phyloP scores from a whole-genome alignment of 92 coral and sea anemone genomes.

The Paragorgia papillata region DNA sequence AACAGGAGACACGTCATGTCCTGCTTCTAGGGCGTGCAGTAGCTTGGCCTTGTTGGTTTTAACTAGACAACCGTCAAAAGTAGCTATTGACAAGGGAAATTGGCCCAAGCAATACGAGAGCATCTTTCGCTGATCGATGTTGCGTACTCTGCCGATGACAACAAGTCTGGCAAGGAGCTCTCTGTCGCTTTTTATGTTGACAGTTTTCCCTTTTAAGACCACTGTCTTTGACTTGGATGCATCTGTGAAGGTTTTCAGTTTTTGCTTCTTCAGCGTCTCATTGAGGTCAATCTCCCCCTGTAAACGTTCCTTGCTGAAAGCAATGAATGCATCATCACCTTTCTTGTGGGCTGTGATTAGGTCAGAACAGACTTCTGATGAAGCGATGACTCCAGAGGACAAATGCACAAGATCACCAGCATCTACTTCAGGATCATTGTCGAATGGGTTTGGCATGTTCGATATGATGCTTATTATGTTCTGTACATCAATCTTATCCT shows the following conservation, averaged over 20 bases:
- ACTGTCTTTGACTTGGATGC: conserved; percentile 21
- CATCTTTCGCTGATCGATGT: too few relatives aligned
- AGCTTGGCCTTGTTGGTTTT: too few relatives aligned
- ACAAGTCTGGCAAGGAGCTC: too few relatives aligned
- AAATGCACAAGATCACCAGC: conserved; percentile 12
- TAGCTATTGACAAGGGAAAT: too few relatives aligned
- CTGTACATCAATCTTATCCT: not conserved
- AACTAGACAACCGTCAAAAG: too few relatives aligned
- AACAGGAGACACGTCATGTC: too few relatives aligned
- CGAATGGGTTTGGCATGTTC: not conserved
- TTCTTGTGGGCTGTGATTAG: not conserved
- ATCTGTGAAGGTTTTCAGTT: conserved; percentile 21
- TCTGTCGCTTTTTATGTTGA: too few relatives aligned
- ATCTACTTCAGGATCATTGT: conserved; percentile 1
- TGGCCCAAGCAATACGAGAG: too few relatives aligned
- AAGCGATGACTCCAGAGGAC: conserved; percentile 2
- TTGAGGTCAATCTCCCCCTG: not conserved
- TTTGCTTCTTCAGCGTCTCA: not conserved
- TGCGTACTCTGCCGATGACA: conserved; percentile 6
- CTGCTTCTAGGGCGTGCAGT: too few relatives aligned
- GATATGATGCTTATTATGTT: too few relatives aligned
- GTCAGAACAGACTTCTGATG: not conserved
- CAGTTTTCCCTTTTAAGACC: conserved; percentile 6
- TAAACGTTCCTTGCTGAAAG: conserved; percentile 8
- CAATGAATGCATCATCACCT: not conserved